Evolutionary conservation across 2,797 vertebrate species (phyloP), one percentile per base, ranked within the genome.

Genomic region (Rhinella marina): DNA sequence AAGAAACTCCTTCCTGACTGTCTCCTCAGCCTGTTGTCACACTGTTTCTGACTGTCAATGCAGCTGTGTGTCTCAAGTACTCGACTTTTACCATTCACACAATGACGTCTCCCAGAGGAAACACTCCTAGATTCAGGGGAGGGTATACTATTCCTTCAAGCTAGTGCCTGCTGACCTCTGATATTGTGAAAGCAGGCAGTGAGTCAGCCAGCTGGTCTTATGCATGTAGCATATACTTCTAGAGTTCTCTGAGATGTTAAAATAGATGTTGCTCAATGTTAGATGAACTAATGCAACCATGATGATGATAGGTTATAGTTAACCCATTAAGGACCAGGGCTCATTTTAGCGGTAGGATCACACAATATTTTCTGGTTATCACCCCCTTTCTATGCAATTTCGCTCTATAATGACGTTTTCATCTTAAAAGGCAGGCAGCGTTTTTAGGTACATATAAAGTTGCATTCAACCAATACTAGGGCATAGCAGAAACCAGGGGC

Each of bases 21-120:
- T n/a, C 29, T 59, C n/a, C 7, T 9, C 12, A 70, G 11, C n/a
- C 2, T 29, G 68, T 16, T 23, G 32, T 10, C 75, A 29, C 13
- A 27, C 66, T 70, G 66, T 32, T 27, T 2, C 11, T 6, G 50
- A 21, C 50, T 79, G 84, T 79, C 59, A 79, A 6, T 66, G 41
- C 23, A 61, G 12, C 48, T 23, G 32, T 66, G 23, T 64, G 50
- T 82, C 68, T 70, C 86, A 82, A 87, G 66, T 17, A 29, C n/a
- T 68, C n/a, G 25, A 25, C 23, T 87, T 82, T 52, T 29, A 70
- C 70, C 70, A 82, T 62, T 83, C 27, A 59, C 23, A 70, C 73
- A 54, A 64, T 87, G 86, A 88, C 86, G 81, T 83, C 70, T 87
- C 59, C 85, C 48, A 82, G 57, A 81, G 21, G 72, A 83, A 78